Percentiles rank a stretch among this genome's conserved stretches.
These are phyloP conservation scores for Epinephelus lanceolatus DNA, from an alignment of 2,113 vertebrate species.

Conservation along the genomic window DNA sequence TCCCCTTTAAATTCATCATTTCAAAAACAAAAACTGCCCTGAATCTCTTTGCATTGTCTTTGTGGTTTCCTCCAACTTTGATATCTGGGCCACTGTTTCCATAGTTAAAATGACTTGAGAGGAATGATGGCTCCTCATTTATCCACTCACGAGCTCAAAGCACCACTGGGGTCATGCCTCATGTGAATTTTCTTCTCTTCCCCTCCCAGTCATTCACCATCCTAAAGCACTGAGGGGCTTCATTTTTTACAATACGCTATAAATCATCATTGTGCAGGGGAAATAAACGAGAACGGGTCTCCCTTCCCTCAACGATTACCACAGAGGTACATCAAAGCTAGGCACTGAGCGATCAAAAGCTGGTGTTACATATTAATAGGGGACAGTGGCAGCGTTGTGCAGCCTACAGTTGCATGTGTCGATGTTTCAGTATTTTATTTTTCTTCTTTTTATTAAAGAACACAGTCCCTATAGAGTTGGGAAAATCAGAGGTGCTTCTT, in stretches of 20 bases:
- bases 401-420: background rate
- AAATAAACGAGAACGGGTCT: conserved; percentile 15
- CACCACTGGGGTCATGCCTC: conserved; percentile 32
- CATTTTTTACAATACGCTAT: conserved; percentile 51
- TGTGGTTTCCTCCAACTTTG: conserved; percentile 14
- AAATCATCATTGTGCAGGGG: conserved; percentile 36
- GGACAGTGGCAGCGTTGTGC: background rate
- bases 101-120: conserved; percentile 38
- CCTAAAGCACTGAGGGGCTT: conserved; percentile 21
- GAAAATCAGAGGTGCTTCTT: background rate
- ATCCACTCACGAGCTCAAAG: conserved; percentile 38
- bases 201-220: conserved; percentile 12
- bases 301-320: background rate
- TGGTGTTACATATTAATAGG: background rate
- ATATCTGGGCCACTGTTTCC: conserved; percentile 55
- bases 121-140: conserved; percentile 29
- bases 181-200: conserved; percentile 20
- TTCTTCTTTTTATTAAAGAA: background rate
- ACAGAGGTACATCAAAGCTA: conserved; percentile 14
- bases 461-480: background rate
- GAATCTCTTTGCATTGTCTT: conserved; percentile 1
- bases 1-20: background rate
- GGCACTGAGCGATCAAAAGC: background rate
- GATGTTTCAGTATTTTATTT: background rate
- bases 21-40: background rate